Conservation (phyloP, 2,888 invertebrate species). For the Drosophila nigricruria region DNA sequence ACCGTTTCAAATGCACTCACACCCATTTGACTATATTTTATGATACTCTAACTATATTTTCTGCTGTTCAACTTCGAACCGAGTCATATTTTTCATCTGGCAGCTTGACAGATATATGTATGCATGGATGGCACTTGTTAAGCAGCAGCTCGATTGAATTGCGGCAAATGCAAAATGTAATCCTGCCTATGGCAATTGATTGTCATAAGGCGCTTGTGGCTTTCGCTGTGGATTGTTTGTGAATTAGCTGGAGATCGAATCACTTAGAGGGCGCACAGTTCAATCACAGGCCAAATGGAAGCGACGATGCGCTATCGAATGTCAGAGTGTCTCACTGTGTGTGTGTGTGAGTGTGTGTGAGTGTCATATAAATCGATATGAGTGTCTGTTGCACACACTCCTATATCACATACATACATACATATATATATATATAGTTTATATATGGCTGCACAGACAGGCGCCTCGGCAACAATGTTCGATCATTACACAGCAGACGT, state of each 20-base stretch:
- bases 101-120: neutral
- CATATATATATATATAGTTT: constrained; percentile 8
- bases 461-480: constrained; percentile 51
- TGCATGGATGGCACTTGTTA: neutral
- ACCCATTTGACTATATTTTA: neutral
- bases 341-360: constrained; percentile 34
- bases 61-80: neutral
- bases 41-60: neutral
- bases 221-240: constrained; percentile 64
- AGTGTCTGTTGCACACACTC: constrained; percentile 66
- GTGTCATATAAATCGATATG: constrained; percentile 74
- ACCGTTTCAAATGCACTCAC: neutral
- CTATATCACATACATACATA: constrained; percentile 6
- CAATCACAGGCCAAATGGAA: constrained; percentile 44
- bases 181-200: constrained; percentile 18
- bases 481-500: constrained; percentile 69
- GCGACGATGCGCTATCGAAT: constrained; percentile 52
- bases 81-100: neutral
- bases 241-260: constrained; percentile 73
- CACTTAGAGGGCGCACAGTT: constrained; percentile 67
- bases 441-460: constrained; percentile 25
- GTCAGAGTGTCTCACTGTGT: constrained; percentile 33
- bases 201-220: constrained; percentile 57
- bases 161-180: constrained; percentile 22
- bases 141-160: constrained; percentile 20